phyloP scores from a whole-genome alignment of 2,888 invertebrate species.

The Steromphala cineraria region DNA sequence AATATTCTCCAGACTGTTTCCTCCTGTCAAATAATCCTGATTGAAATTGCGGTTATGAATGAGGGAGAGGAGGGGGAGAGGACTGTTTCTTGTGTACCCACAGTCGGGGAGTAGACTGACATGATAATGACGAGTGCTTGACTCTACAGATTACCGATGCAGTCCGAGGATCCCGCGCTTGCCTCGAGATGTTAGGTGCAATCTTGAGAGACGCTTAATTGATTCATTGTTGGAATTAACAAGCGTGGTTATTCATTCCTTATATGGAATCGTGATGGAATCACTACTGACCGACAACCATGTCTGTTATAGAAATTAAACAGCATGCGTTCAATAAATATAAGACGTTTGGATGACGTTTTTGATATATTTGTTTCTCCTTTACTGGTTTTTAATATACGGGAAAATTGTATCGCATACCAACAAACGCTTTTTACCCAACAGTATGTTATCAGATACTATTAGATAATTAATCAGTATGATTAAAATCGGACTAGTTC shows the following conservation, averaged over 20 bases:
- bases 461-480: too few relatives aligned
- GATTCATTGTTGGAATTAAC: neutral
- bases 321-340: too few relatives aligned
- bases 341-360: too few relatives aligned
- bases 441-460: too few relatives aligned
- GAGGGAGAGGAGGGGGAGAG: neutral
- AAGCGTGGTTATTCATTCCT: neutral
- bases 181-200: neutral
- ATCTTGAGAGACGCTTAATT: neutral
- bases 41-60: conserved; percentile 17
- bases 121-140: neutral
- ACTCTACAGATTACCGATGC: neutral
- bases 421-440: too few relatives aligned
- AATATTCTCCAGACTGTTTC: neutral
- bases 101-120: neutral
- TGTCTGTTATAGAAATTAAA: too few relatives aligned
- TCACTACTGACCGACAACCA: neutral
- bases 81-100: neutral
- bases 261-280: neutral
- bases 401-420: too few relatives aligned
- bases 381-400: too few relatives aligned
- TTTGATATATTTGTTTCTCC: too few relatives aligned
- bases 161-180: neutral
- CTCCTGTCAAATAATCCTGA: conserved; percentile 15
- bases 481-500: too few relatives aligned